phyloP scores from a whole-genome alignment of 2,113 vertebrate species.

The Phyllostomus discolor region DNA sequence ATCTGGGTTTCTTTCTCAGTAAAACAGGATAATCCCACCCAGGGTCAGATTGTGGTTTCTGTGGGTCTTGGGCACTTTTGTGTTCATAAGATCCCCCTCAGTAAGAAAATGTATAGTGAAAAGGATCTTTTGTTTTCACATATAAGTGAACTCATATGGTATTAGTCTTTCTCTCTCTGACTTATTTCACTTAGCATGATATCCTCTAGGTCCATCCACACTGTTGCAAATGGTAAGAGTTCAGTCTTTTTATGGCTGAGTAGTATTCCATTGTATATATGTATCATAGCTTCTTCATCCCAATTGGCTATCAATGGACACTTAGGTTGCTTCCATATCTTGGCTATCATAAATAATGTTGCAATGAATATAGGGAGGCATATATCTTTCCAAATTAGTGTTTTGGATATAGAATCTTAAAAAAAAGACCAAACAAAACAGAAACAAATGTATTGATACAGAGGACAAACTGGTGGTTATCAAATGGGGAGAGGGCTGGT shows the following conservation, averaged over 20 bases:
- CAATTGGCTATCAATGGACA: neutral
- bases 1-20: neutral
- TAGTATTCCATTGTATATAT: neutral
- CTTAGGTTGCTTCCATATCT: neutral
- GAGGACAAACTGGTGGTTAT: neutral
- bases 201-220: neutral
- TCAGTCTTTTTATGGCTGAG: neutral
- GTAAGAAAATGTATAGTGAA: neutral
- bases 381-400: neutral
- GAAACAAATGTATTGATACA: neutral
- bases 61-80: neutral
- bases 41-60: neutral
- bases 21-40: neutral
- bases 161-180: neutral
- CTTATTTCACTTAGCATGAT: neutral
- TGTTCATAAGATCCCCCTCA: neutral
- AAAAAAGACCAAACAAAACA: neutral
- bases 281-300: neutral
- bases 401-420: neutral
- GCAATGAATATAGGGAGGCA: too few relatives aligned
- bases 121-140: neutral
- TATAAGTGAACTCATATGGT: neutral
- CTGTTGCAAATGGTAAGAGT: too few relatives aligned
- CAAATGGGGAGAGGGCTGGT: neutral
- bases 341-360: neutral